A percentile compares a stretch with the other conserved stretches of the same genome.
These are phyloP conservation scores for Nymphalis polychloros DNA, from an alignment of 2,888 invertebrate species.

Conservation along the genomic window DNA sequence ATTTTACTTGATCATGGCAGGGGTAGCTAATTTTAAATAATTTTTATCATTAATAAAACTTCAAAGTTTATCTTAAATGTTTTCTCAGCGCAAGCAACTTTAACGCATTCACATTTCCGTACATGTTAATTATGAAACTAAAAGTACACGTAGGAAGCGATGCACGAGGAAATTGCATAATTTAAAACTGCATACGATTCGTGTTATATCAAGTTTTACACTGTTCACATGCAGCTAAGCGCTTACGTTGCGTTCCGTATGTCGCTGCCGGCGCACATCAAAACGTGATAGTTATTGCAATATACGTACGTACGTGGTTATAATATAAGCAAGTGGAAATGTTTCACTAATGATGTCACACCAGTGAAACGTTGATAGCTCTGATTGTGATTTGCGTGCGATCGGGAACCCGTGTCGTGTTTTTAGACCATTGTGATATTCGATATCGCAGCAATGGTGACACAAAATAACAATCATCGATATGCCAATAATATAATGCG, in stretches of 20 bases:
- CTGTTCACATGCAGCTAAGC: slow-evolving; percentile 25
- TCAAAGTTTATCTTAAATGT: slow-evolving; percentile 7
- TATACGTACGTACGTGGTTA: slow-evolving; percentile 48
- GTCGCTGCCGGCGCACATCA: slow-evolving; percentile 18
- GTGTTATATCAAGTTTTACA: slow-evolving; percentile 28
- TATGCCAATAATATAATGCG: neutral
- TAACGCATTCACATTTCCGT: slow-evolving; percentile 2
- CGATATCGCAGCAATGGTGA: slow-evolving; percentile 8
- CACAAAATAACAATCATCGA: neutral
- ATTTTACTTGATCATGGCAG: no score
- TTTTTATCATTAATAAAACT: neutral
- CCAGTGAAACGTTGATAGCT: slow-evolving; percentile 31
- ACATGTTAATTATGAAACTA: slow-evolving; percentile 24
- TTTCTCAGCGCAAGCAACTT: slow-evolving; percentile 1
- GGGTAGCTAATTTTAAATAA: neutral
- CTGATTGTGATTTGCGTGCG: slow-evolving; percentile 26
- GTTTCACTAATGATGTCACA: slow-evolving; percentile 59
- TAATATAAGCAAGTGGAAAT: slow-evolving; percentile 53
- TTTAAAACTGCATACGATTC: slow-evolving; percentile 33
- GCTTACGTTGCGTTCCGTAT: slow-evolving; percentile 27
- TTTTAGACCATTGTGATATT: slow-evolving; percentile 23
- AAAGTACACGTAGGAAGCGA: slow-evolving; percentile 26
- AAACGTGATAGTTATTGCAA: slow-evolving; percentile 56
- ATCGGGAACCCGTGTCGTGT: slow-evolving; percentile 21
- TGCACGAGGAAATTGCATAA: slow-evolving; percentile 34